phyloP scores from a whole-genome alignment of 2,113 vertebrate genomes.

The Egretta garzetta region DNA sequence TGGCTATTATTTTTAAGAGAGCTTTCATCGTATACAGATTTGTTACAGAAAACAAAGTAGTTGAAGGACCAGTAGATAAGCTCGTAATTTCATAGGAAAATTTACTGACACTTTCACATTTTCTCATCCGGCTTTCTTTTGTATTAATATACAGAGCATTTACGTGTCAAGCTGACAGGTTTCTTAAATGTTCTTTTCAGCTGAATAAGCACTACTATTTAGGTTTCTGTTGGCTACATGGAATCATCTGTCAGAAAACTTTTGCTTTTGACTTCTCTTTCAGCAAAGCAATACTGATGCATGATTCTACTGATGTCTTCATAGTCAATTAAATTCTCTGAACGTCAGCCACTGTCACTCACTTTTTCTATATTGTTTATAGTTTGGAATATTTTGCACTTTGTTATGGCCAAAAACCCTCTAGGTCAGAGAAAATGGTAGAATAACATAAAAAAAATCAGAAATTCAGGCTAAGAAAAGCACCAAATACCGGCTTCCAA shows the following conservation, averaged over 20 bases:
- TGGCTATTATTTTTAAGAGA: background rate
- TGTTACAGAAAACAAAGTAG: background rate
- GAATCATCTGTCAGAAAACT: background rate
- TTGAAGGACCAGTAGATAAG: background rate
- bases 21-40: fast-evolving
- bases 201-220: background rate
- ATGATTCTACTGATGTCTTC: background rate
- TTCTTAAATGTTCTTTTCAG: background rate
- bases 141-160: background rate
- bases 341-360: background rate
- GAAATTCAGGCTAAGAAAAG: background rate
- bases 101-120: background rate
- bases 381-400: background rate
- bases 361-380: background rate
- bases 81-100: background rate
- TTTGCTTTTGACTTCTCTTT: background rate
- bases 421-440: background rate
- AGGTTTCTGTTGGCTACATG: background rate
- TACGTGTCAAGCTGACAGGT: background rate
- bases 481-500: background rate
- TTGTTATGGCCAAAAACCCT: background rate
- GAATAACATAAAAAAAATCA: background rate
- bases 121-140: background rate
- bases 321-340: background rate
- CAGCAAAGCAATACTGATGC: background rate